These are phyloP conservation scores for Laticauda laticaudata DNA, from an alignment of 2,113 vertebrate species.

Conservation along the genomic window DNA sequence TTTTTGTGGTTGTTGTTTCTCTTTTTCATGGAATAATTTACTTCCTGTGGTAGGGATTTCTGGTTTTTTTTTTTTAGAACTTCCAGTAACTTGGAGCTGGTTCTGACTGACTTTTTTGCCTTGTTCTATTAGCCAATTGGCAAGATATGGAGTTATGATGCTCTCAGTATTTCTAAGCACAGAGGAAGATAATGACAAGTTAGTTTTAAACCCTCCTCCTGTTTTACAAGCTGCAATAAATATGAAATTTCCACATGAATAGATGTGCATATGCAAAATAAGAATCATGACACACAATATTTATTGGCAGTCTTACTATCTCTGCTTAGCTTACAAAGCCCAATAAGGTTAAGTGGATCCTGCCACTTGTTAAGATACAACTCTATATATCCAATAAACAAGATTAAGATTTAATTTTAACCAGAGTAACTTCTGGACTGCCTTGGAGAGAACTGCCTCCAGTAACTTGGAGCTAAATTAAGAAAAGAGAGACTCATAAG, in stretches of 20 bases:
- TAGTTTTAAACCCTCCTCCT: neutral
- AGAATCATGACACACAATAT: neutral
- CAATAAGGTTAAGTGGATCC: neutral
- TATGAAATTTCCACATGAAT: neutral
- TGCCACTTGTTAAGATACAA: neutral
- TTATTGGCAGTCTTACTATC: neutral
- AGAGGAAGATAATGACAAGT: neutral
- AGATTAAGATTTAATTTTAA: neutral
- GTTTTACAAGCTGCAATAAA: neutral
- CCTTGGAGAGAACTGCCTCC: neutral
- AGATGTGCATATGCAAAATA: neutral
- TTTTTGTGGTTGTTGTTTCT: neutral
- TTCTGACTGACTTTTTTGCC: neutral
- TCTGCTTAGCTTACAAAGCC: neutral
- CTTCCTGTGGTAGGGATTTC: neutral
- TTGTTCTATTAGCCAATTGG: neutral
- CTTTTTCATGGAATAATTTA: neutral
- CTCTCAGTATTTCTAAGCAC: neutral
- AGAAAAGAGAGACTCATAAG: neutral
- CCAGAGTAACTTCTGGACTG: neutral
- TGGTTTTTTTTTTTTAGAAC: neutral
- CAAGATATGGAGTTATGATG: neutral
- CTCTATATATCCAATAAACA: neutral
- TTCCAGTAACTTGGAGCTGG: neutral
- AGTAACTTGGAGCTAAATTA: neutral